Conservation (phyloP, 2,888 invertebrate species). For the Epistrophe grossulariae region DNA sequence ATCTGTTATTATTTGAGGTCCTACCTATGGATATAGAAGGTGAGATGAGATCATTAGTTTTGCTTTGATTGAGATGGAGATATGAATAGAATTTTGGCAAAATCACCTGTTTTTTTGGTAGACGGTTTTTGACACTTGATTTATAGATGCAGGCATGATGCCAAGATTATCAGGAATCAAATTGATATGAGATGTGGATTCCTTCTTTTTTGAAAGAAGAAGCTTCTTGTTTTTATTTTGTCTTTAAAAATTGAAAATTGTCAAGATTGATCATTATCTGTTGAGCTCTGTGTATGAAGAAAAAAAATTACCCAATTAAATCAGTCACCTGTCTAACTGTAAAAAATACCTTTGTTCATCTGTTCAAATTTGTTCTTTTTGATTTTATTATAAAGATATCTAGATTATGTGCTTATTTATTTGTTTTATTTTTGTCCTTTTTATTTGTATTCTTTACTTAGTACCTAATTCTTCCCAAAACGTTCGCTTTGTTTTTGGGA, state of each 20-base stretch:
- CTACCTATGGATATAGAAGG: conserved; percentile 14
- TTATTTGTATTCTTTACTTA: no score
- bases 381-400: neutral
- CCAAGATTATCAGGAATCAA: conserved; percentile 26
- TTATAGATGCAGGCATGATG: conserved; percentile 55
- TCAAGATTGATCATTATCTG: conserved; percentile 2
- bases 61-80: conserved; percentile 43
- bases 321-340: neutral
- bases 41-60: conserved; percentile 68
- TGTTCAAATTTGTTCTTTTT: neutral
- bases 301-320: neutral
- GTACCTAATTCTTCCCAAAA: no score
- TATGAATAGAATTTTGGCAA: conserved; percentile 46
- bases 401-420: neutral
- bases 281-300: neutral
- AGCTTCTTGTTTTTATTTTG: neutral
- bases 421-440: neutral
- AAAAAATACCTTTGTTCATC: no score
- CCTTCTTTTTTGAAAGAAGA: neutral
- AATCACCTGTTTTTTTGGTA: conserved; percentile 63
- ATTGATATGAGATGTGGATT: neutral
- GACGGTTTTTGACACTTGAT: conserved; percentile 40
- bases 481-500: no score
- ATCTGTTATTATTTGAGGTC: conserved; percentile 48
- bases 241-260: neutral